Conservation (phyloP, 2,113 vertebrate species). For the Corapipo altera region DNA sequence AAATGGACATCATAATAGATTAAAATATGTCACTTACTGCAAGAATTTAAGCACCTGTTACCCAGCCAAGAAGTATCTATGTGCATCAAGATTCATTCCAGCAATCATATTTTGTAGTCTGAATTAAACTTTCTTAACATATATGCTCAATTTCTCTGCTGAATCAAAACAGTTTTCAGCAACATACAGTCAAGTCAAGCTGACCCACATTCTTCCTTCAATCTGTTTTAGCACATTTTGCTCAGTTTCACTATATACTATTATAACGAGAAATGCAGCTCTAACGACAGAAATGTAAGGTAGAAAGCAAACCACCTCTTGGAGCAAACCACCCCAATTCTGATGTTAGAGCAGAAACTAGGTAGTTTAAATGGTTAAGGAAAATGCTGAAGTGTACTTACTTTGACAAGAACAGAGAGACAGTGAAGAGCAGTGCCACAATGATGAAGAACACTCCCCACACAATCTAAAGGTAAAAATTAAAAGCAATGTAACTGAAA, state of each 20-base stretch:
- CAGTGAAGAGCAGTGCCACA: slow-evolving; percentile 89
- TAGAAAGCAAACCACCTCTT: not conserved
- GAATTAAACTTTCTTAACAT: not conserved
- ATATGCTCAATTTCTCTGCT: not conserved
- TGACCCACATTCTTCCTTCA: not conserved
- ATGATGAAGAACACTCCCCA: slow-evolving; percentile 92
- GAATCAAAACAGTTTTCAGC: not conserved
- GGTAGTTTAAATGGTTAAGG: not conserved
- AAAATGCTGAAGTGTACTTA: slow-evolving; percentile 75
- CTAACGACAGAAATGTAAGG: not conserved
- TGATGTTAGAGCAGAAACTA: not conserved
- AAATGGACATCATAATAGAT: not conserved
- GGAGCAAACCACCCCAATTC: not conserved
- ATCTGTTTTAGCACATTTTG: not conserved
- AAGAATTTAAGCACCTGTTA: not conserved
- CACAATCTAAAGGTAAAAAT: slow-evolving; percentile 80
- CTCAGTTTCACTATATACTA: not conserved
- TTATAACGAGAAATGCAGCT: not conserved
- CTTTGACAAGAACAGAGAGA: slow-evolving; percentile 97
- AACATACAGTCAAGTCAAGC: not conserved
- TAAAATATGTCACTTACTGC: not conserved
- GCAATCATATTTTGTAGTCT: not conserved
- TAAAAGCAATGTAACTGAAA: not conserved
- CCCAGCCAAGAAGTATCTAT: not conserved
- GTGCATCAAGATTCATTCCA: not conserved